Evolutionary conservation across 2,113 vertebrate genomes (phyloP).

Genomic region (Notiomystis cincta): DNA sequence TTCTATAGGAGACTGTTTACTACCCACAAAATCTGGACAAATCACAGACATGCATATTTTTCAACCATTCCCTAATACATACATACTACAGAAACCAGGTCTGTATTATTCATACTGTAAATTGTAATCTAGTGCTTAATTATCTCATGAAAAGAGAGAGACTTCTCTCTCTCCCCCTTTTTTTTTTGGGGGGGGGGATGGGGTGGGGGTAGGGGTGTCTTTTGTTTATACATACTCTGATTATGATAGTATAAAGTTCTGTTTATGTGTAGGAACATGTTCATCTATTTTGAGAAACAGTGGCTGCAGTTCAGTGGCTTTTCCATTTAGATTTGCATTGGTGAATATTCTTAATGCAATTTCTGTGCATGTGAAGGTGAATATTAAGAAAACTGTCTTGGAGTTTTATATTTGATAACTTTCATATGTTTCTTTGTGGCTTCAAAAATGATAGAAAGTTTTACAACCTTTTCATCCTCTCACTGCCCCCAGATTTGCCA

Average conservation of each 20-base stretch:
- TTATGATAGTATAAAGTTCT: neutral
- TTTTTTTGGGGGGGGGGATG: too few relatives aligned
- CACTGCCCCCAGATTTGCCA: rapidly evolving
- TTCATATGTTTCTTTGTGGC: neutral
- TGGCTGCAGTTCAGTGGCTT: neutral
- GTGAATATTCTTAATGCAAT: neutral
- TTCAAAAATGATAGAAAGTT: neutral
- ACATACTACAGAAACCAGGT: neutral
- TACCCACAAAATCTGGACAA: neutral
- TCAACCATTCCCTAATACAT: neutral
- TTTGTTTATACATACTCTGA: neutral
- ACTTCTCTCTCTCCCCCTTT: rapidly evolving
- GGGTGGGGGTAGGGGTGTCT: rapidly evolving
- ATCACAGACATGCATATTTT: neutral
- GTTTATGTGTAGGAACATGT: neutral
- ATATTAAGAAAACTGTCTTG: neutral
- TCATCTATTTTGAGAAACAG: neutral
- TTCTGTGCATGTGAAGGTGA: neutral
- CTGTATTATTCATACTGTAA: neutral
- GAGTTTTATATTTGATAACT: neutral
- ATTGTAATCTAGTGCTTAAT: neutral
- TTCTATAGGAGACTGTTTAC: neutral
- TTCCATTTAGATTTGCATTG: neutral
- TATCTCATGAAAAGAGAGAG: neutral
- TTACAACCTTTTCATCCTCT: neutral